These are phyloP conservation scores for Psettodes erumei DNA, from an alignment of 2,113 vertebrate species.

Conservation along the genomic window DNA sequence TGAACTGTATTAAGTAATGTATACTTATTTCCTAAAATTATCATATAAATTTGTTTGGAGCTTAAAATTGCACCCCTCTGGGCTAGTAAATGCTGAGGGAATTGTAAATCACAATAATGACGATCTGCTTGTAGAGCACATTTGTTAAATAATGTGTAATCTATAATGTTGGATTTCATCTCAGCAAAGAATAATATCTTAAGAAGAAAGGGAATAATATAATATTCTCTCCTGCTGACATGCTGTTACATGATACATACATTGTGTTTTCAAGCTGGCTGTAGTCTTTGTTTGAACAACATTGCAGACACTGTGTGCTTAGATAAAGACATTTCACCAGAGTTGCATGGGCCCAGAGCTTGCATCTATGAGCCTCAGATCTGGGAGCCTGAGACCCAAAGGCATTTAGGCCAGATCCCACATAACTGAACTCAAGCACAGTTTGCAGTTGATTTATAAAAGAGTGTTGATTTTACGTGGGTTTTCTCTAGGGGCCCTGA, in stretches of 20 bases:
- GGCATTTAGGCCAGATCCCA: constrained; percentile 44
- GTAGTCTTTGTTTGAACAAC: constrained; percentile 18
- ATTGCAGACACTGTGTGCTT: background rate
- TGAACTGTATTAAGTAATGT: background rate
- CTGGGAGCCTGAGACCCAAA: constrained; percentile 6
- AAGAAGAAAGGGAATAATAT: background rate
- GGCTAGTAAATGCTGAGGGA: background rate
- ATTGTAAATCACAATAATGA: constrained; percentile 6
- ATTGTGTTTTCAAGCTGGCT: background rate
- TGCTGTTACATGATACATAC: background rate
- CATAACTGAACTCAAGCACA: constrained; percentile 2
- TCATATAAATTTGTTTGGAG: background rate
- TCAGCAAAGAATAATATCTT: background rate
- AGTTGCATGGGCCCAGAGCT: constrained; percentile 22
- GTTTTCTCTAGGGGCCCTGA: constrained; percentile 15
- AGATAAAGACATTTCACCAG: constrained; percentile 52
- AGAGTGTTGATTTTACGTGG: constrained; percentile 25
- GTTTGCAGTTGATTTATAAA: constrained; percentile 16
- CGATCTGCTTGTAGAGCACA: background rate
- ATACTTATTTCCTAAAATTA: constrained; percentile 2
- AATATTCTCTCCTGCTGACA: background rate
- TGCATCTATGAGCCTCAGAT: constrained; percentile 37
- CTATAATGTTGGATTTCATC: background rate
- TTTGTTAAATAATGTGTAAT: background rate
- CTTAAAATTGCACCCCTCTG: background rate